A percentile compares a stretch with the other conserved stretches of the same genome.
phyloP scores from a whole-genome alignment of 2,888 invertebrate species.

The Amphiduros pacificus region DNA sequence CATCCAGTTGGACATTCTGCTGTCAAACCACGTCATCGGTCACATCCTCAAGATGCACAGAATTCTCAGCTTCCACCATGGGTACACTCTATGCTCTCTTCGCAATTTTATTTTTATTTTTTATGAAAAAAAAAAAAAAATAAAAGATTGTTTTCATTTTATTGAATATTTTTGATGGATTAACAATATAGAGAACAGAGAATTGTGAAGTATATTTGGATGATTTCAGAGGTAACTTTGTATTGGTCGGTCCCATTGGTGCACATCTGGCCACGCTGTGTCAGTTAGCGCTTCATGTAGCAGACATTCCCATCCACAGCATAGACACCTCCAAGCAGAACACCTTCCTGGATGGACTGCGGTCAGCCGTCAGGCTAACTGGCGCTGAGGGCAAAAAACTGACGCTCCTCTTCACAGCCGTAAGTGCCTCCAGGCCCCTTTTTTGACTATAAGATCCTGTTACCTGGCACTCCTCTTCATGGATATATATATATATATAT shows the following conservation, averaged over 20 bases:
- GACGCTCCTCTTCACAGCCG: slow-evolving; percentile 52
- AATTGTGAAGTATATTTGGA: not conserved
- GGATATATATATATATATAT: too few species aligned
- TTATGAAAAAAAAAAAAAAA: not conserved
- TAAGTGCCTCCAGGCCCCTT: too few species aligned
- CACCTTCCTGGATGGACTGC: slow-evolving; percentile 58
- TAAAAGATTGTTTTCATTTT: not conserved
- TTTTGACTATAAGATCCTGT: too few species aligned
- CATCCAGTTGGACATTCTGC: slow-evolving; percentile 51
- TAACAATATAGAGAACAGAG: not conserved
- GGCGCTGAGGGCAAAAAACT: slow-evolving; percentile 57
- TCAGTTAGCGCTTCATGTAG: slow-evolving; percentile 56
- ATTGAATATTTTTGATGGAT: not conserved
- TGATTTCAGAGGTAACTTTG: slow-evolving; percentile 53
- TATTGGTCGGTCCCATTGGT: slow-evolving; percentile 57
- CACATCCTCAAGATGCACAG: slow-evolving; percentile 57
- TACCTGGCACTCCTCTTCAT: too few species aligned
- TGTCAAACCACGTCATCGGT: slow-evolving; percentile 54
- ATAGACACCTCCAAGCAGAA: slow-evolving; percentile 55
- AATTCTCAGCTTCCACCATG: slow-evolving; percentile 55
- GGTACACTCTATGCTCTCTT: too few species aligned
- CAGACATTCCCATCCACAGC: slow-evolving; percentile 53
- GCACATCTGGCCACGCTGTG: slow-evolving; percentile 56
- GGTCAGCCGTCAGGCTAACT: slow-evolving; percentile 57
- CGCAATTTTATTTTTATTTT: too few species aligned